Base-by-base conservation (phyloP, 2,888 invertebrate genomes). In the Nezara viridula region DNA sequence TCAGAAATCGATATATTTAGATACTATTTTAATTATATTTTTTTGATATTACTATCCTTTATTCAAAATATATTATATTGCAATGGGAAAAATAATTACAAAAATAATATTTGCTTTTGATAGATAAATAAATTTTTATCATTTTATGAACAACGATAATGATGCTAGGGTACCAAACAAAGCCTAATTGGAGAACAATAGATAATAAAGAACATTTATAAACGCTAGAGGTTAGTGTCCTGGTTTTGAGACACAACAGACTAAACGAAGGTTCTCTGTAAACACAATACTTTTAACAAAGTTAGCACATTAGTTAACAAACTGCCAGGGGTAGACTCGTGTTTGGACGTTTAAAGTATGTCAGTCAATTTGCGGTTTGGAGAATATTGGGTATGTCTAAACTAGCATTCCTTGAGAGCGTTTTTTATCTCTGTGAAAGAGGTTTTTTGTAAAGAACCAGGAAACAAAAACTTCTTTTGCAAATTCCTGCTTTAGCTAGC, bases 201-300 rank as follows among this genome's bases (percentile, higher is more conserved):
- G 44, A 44, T n/a, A 4, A 12, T 10, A 16, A 14, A 27, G n/a
- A 60, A 16, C 27, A 60, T 32, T 27, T 60, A 32, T 16, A 60
- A 60, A 60, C 60, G 14, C 14, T 32, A 5, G 66, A 73, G 32
- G 66, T 32, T 73, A 37, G 6, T 73, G 32, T 37, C 37, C 32
- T 19, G 37, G 1, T 73, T 9, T 37, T 32, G 66, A 73, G 37
- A 10, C 66, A 73, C 32, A 37, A 73, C 66, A 73, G 66, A 37
- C 32, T 73, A 73, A 73, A 73, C 66, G 32, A 73, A 37, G 4
- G 37, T 73, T 73, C 21, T 73, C 19, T 37, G 32, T 73, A 73
- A 73, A 73, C 66, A 73, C 14, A 27, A 60, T 12, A 60, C 60
- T 60, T 60, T 60, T 27, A 73, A 73, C 66, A 73, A 37, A 73